These are phyloP conservation scores for Falco naumanni DNA, from an alignment of 2,797 vertebrate species.

Conservation along the genomic window DNA sequence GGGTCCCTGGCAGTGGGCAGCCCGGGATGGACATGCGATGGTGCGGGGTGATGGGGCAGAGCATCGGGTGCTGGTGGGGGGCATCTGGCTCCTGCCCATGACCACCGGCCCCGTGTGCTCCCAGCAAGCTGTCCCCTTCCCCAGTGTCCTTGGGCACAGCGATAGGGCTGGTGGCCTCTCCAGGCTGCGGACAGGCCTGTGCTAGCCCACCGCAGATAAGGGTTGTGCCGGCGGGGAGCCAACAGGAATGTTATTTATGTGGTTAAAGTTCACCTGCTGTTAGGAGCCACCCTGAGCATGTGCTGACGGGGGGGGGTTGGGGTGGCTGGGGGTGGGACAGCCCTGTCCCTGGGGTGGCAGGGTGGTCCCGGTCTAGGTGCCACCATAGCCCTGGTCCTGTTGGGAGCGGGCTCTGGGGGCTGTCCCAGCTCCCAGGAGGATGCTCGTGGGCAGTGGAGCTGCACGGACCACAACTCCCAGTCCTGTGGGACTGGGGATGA, in stretches of 20 bases:
- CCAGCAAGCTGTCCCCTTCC: background rate
- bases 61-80: background rate
- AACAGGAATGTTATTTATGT: background rate
- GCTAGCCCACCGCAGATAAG: background rate
- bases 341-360: background rate
- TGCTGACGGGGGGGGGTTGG: rapidly evolving
- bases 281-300: rapidly evolving
- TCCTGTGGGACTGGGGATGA: rapidly evolving
- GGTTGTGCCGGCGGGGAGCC: background rate
- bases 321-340: background rate
- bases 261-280: background rate
- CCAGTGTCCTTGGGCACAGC: background rate
- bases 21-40: rapidly evolving
- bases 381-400: background rate
- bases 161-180: background rate
- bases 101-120: rapidly evolving
- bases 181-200: rapidly evolving
- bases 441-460: background rate
- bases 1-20: background rate
- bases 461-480: background rate
- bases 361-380: background rate
- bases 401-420: rapidly evolving
- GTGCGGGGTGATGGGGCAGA: rapidly evolving
- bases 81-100: rapidly evolving
- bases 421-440: background rate